Evolutionary conservation across 1,140 invertebrate genomes (phyloP), one percentile per base, ranked within the genome.

Genomic region (Drosophila rufa): DNA sequence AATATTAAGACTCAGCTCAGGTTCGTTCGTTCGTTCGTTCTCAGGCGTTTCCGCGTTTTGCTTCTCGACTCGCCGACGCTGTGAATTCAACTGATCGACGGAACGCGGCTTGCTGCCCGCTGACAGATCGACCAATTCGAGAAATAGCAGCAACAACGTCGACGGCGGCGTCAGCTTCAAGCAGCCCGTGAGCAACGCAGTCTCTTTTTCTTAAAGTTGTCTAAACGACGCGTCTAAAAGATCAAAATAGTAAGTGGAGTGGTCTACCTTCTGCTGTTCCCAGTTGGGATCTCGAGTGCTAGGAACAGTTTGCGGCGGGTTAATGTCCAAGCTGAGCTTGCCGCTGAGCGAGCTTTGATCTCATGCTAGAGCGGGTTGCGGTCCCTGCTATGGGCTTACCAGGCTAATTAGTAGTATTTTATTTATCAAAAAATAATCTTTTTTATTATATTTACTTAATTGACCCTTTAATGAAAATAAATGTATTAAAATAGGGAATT

Each of bases 61-160:
- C 79, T 77, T 56, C 68, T 82, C 64, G 68, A 74, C 73, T 71
- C 67, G 86, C 64, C 83, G 75, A 82, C 82, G 76, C 76, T 70
- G 55, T 73, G 40, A 68, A 70, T 58, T 70, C 50, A 79, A 85
- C 82, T 85, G 82, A 85, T 83, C 75, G 66, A 60, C 55, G 47
- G 40, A 59, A 46, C 74, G 45, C 59, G 33, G 38, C 51, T 64
- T 82, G 56, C 53, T 64, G 55, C 40, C 55, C 47, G 80, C 83
- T 78, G 83, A 89, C 82, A 86, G 82, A 86, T 87, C 83, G 64
- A 38, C 66, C 76, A 55, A 57, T 71, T 25, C 53, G 53, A 58
- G 33, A 67, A 78, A 64, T 75, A 68, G 74, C 68, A 78, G 59
- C 75, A 70, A 46, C 57, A 47, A 30, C 65, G 43, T 6, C 69